Evolutionary conservation across 2,888 invertebrate genomes (phyloP).

Genomic region (Heliconius charithonia): DNA sequence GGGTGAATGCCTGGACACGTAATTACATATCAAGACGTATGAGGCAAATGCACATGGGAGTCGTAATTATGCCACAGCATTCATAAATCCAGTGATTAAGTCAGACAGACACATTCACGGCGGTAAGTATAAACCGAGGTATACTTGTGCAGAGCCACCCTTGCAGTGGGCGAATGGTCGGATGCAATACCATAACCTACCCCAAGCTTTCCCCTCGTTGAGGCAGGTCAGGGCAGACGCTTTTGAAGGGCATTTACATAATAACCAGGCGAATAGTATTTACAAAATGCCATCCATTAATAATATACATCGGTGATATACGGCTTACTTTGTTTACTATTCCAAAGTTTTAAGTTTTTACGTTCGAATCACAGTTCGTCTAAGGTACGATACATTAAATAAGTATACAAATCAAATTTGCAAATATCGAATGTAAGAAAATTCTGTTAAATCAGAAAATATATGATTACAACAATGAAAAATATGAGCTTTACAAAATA

Average conservation of each 20-base stretch:
- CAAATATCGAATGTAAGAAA: not conserved
- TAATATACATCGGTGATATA: slow-evolving; percentile 39
- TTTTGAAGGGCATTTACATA: slow-evolving; percentile 76
- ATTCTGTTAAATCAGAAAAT: not conserved
- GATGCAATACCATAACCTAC: slow-evolving; percentile 81
- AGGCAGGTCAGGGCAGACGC: slow-evolving; percentile 74
- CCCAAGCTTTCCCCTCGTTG: slow-evolving; percentile 77
- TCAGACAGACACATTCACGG: slow-evolving; percentile 73
- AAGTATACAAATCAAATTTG: not conserved
- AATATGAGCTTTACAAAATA: not conserved
- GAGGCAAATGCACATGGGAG: slow-evolving; percentile 55
- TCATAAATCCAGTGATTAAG: slow-evolving; percentile 71
- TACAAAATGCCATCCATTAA: slow-evolving; percentile 45
- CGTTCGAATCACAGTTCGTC: not conserved
- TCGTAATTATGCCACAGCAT: slow-evolving; percentile 73
- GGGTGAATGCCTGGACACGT: slow-evolving; percentile 36
- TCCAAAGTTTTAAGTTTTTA: not conserved
- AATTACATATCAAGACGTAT: slow-evolving; percentile 45
- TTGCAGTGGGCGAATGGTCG: slow-evolving; percentile 73
- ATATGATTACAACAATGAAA: not conserved
- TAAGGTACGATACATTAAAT: not conserved
- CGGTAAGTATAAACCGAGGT: slow-evolving; percentile 65
- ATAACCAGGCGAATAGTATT: slow-evolving; percentile 60
- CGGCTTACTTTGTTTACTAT: slow-evolving; percentile 3
- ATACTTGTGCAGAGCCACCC: slow-evolving; percentile 77